Percentiles rank a stretch among this genome's conserved stretches.
Conservation (phyloP, 2,113 vertebrate species). For the Bubo blakistoni region DNA sequence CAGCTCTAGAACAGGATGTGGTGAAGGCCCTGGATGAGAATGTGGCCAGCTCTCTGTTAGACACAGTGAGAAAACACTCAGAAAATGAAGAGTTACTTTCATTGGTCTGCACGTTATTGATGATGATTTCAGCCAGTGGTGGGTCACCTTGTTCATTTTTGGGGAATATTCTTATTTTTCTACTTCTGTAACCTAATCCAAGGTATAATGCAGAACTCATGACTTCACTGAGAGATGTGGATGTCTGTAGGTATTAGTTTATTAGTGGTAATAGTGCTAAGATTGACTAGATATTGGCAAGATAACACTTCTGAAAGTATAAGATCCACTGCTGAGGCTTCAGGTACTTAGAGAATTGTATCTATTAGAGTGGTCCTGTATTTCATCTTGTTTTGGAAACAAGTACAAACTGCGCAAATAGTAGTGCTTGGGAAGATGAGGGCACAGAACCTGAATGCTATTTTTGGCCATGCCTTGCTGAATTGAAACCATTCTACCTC, state of each 20-base stretch:
- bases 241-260: background rate
- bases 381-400: background rate
- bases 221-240: background rate
- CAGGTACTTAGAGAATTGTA: background rate
- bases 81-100: conserved; percentile 21
- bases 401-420: background rate
- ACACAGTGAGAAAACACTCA: background rate
- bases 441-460: background rate
- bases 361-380: background rate
- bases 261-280: background rate
- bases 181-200: background rate
- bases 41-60: conserved; percentile 30
- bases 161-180: background rate
- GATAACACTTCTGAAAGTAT: background rate
- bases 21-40: background rate
- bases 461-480: background rate
- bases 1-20: conserved; percentile 44
- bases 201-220: background rate
- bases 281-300: background rate
- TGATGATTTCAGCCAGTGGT: conserved; percentile 70
- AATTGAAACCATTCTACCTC: background rate
- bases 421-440: background rate
- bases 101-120: conserved; percentile 46
- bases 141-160: background rate
- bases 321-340: background rate